Evolutionary conservation across 2,888 invertebrate genomes (phyloP), one percentile per base, ranked within the genome.

Genomic region (Ditylenchus weischeri): DNA sequence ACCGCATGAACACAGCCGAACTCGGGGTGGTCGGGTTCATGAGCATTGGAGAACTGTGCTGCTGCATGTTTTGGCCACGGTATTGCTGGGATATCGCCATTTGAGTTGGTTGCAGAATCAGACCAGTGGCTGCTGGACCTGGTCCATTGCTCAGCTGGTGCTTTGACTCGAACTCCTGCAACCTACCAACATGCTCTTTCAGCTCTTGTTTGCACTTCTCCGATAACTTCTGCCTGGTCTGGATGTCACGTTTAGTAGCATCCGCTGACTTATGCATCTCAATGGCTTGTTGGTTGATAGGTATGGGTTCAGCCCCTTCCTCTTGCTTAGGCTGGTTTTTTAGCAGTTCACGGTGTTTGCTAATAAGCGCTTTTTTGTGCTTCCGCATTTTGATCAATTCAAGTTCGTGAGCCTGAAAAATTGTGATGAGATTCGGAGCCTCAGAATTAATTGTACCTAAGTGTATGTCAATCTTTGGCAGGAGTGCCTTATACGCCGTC

Each of bases 361-460:
- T 79, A 7, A 76, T 72, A 62, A 80, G 67, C n/a, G 76, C 81
- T 68, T 79, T 79, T 72, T 82, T 81, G 66, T 71, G 67, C 65
- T 81, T 82, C 38, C 79, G 57, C 68, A 74, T 58, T 54, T 63
- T 57, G 29, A 13, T 21, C 47, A 62, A 47, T 21, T 62, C 62
- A 18, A 29, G 15, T 23, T 62, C 62, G n/a, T 62, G 62, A 13
- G n/a, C 62, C 59, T 59, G 18, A 23, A 59, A 36, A 29, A 3
- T 29, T 10, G 10, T 59, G 13, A 8, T 43, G 43, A 13, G 15
- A 43, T 43, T 43, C 13, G 8, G 43, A 43, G 11, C 7, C 11
- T n/a, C n/a, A n/a, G n/a, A n/a, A n/a, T n/a, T n/a, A n/a, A n/a
- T n/a, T n/a, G n/a, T n/a, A n/a, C n/a, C n/a, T n/a, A n/a, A n/a